These are phyloP conservation scores for Protobothrops flavoviridis DNA, from an alignment of 2,113 vertebrate species.

Conservation along the genomic window DNA sequence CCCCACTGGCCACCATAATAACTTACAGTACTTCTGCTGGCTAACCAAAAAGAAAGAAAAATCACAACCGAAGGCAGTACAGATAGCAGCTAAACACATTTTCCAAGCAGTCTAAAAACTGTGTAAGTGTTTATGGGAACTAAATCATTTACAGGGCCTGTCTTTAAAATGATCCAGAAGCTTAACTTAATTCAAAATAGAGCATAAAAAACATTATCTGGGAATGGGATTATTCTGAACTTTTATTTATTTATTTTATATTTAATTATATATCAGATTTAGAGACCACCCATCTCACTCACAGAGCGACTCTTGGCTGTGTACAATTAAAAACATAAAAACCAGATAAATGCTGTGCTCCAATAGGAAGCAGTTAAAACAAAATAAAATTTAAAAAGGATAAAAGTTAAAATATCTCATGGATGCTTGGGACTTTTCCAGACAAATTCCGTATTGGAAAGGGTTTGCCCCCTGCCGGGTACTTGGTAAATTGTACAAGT, in stretches of 20 bases:
- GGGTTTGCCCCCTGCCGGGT: background rate
- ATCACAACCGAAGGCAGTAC: background rate
- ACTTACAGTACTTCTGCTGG: background rate
- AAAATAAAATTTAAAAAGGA: background rate
- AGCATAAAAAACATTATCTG: background rate
- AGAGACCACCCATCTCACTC: background rate
- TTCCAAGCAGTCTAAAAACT: background rate
- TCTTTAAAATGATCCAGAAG: background rate
- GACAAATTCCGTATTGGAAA: background rate
- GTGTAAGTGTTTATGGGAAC: background rate
- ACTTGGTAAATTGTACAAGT: background rate
- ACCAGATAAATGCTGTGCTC: background rate
- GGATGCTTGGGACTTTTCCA: background rate
- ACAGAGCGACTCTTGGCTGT: background rate
- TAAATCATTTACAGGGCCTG: background rate
- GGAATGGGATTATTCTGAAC: background rate
- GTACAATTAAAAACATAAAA: background rate
- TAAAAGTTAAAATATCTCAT: background rate
- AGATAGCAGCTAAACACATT: background rate
- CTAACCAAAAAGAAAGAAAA: slow-evolving; percentile 6
- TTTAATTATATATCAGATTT: background rate
- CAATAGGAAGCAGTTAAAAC: background rate
- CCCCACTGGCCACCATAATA: background rate
- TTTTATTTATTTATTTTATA: background rate
- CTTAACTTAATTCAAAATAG: background rate